Evolutionary conservation across 2,113 vertebrate genomes (phyloP).

Genomic region (human (Homo sapiens)): DNA sequence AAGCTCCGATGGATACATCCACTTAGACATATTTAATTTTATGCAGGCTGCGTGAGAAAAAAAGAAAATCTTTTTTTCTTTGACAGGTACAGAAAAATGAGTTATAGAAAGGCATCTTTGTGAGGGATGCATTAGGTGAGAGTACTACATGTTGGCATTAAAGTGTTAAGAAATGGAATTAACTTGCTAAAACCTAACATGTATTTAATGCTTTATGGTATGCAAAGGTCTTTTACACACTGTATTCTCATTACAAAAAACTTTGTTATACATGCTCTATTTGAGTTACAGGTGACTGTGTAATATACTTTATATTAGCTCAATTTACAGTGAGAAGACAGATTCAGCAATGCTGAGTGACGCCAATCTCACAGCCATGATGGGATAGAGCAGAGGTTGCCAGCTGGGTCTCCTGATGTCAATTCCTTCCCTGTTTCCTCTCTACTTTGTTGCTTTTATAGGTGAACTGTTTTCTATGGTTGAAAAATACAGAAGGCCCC

Average conservation of each 20-base stretch:
- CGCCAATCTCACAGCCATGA: not conserved
- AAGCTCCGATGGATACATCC: not conserved
- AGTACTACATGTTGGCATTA: not conserved
- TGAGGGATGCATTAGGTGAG: not conserved
- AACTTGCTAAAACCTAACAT: not conserved
- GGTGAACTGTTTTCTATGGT: not conserved
- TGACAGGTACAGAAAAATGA: not conserved
- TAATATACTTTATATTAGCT: not conserved
- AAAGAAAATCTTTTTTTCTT: not conserved
- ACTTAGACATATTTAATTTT: not conserved
- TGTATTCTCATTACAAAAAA: not conserved
- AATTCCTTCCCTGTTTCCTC: not conserved
- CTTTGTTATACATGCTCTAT: not conserved
- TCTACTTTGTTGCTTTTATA: not conserved
- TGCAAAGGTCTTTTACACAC: not conserved
- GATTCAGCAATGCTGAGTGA: not conserved
- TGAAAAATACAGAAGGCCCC: not conserved
- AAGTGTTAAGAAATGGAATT: slow-evolving; percentile 22
- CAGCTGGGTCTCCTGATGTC: not conserved
- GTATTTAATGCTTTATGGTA: not conserved
- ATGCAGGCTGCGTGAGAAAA: not conserved
- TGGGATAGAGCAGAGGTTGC: not conserved
- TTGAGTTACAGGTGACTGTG: not conserved
- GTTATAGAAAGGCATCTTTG: not conserved
- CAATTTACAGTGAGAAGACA: not conserved